Evolutionary conservation across 1,140 invertebrate species (phyloP), one percentile per base, ranked within the genome.

Genomic region (Steinernema feltiae): DNA sequence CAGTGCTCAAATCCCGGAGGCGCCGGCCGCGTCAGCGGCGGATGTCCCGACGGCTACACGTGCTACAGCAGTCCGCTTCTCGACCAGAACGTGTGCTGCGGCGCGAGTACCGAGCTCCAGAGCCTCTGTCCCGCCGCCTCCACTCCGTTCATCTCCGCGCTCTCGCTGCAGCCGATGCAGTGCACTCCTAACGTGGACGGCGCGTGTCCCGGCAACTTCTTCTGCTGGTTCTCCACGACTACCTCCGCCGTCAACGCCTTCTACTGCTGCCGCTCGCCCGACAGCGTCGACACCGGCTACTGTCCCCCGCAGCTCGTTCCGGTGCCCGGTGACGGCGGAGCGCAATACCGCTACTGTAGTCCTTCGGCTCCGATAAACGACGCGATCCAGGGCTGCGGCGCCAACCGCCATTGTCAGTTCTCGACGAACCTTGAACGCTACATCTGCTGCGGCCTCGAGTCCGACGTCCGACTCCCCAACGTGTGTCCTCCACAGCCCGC

Each of bases 141-240:
- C 0, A 83, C 83, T n/a, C 84, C 84, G 35, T 85, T 85, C 79
- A 86, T 85, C 76, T 85, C 81, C 1, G 84, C 84, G 17, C 80
- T 85, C 30, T 83, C 84, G 17, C 82, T 85, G 7, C 84, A 85
- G 72, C 84, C 84, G 15, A 85, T 85, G 84, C 84, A 85, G 76
- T 85, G 84, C 69, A 85, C 84, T 21, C 84, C 84, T n/a, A 85
- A 85, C 72, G 84, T 85, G 32, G 84, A 85, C 63, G 84, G 84
- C 27, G 83, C 84, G 18, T 85, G 84, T 74, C 84, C 84, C 1
- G 84, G 78, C 30, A 80, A 80, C 78, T 80, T 80, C 72, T 80
- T 80, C 78, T 80, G 78, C 71, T 80, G 78, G 78, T 80, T 80
- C 79, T 86, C 85, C 1, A 86, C 84, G 2, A 86, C 84, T 27